phyloP scores from a whole-genome alignment of 2,113 vertebrate genomes.

The Chiloscyllium plagiosum region DNA sequence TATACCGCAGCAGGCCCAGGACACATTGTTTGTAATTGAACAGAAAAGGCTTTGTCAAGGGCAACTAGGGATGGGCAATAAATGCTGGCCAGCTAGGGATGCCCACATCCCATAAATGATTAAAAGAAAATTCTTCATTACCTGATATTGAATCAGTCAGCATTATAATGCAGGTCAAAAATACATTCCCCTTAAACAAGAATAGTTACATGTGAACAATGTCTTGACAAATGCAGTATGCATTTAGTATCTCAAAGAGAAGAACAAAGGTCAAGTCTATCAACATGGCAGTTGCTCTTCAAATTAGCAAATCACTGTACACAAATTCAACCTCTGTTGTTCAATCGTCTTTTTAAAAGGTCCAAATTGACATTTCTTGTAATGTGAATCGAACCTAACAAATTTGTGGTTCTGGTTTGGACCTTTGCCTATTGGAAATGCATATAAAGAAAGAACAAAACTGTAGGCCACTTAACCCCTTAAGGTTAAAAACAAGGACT shows the following conservation, averaged over 20 bases:
- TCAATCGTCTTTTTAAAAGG: neutral
- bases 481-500: neutral
- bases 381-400: neutral
- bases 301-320: neutral
- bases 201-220: neutral
- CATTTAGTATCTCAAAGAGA: neutral
- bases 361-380: neutral
- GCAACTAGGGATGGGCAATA: too few relatives aligned
- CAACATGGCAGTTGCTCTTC: neutral
- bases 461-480: neutral
- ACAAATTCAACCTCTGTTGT: neutral
- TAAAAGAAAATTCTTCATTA: neutral
- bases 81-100: too few relatives aligned
- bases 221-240: neutral
- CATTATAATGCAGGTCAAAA: neutral
- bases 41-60: neutral
- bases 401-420: neutral
- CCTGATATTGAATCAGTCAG: neutral
- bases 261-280: slow-evolving; percentile 15
- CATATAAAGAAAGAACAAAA: neutral
- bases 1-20: neutral
- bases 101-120: too few relatives aligned
- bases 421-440: neutral
- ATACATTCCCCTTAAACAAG: neutral
- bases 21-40: neutral